Evolutionary conservation across 2,797 vertebrate species (phyloP).

Genomic region (Coregonus sp.): DNA sequence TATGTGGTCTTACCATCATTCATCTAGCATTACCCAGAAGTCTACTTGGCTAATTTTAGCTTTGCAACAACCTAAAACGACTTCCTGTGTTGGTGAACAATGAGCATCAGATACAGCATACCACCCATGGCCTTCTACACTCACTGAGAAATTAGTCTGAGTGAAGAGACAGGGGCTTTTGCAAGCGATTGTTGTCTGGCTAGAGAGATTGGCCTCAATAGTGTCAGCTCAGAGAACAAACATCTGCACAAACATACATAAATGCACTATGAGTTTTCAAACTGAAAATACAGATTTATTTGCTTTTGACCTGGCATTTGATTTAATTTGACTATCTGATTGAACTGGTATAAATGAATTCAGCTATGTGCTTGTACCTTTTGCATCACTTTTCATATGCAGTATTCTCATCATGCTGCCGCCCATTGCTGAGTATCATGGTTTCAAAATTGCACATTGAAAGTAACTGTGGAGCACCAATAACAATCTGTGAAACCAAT

Average conservation of each 20-base stretch:
- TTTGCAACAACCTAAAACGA: neutral
- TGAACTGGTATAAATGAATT: no score
- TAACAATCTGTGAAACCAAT: neutral
- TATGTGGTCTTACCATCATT: no score
- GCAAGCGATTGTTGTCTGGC: neutral
- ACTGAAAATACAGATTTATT: neutral
- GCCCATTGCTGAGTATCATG: neutral
- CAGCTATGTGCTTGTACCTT: neutral
- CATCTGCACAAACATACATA: neutral
- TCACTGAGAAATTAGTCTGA: neutral
- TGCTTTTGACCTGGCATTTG: neutral
- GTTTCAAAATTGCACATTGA: neutral
- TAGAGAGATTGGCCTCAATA: neutral
- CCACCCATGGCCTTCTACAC: neutral
- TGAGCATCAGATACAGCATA: neutral
- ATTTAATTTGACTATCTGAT: neutral
- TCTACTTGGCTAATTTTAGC: neutral
- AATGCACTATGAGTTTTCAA: neutral
- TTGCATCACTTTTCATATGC: neutral
- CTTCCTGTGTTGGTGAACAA: constrained; percentile 5
- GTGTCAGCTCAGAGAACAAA: neutral
- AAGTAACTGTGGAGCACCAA: neutral
- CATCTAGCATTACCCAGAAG: neutral
- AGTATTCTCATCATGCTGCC: neutral
- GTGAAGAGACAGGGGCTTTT: neutral